phyloP scores from a whole-genome alignment of 2,888 invertebrate genomes.

The Melanargia galathea region DNA sequence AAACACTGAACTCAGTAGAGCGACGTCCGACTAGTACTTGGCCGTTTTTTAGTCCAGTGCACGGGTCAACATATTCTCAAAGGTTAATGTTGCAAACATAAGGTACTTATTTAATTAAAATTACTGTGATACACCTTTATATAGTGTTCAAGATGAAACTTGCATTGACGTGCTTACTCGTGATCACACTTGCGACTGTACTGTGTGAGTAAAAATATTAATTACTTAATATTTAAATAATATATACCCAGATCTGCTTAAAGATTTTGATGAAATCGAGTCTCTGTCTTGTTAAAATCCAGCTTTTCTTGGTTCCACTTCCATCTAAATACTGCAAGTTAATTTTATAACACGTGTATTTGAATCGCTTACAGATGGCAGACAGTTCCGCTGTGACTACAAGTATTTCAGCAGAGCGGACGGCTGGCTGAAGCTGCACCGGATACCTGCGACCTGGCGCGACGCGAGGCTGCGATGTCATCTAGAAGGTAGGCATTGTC shows the following conservation, averaged over 20 bases:
- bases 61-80: neutral
- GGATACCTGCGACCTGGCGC: conserved; percentile 49
- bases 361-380: conserved; percentile 43
- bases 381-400: conserved; percentile 48
- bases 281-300: too few species aligned
- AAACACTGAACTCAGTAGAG: too few species aligned
- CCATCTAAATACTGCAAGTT: too few species aligned
- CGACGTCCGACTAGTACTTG: too few species aligned
- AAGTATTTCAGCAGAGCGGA: conserved; percentile 39
- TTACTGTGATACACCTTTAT: neutral
- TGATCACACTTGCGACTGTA: neutral
- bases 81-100: neutral
- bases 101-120: neutral
- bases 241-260: too few species aligned
- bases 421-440: conserved; percentile 51
- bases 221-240: neutral
- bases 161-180: neutral
- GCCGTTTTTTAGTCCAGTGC: too few species aligned
- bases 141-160: neutral
- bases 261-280: too few species aligned
- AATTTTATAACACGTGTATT: neutral
- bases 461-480: conserved; percentile 54
- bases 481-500: conserved; percentile 47
- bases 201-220: neutral
- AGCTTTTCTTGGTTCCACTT: too few species aligned